phyloP scores from a whole-genome alignment of 2,113 vertebrate genomes.

The Edolisoma coerulescens region DNA sequence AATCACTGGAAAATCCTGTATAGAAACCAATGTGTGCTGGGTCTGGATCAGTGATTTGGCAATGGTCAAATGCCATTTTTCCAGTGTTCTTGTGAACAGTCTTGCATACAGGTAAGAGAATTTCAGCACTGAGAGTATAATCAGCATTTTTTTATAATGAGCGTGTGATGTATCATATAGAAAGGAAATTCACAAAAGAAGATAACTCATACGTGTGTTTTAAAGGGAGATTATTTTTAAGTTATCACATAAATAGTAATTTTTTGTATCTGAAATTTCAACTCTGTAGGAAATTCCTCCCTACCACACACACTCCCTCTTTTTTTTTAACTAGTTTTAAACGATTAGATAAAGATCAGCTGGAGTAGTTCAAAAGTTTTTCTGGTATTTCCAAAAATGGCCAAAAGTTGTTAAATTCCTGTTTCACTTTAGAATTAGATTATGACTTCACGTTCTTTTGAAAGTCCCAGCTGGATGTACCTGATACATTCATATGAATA shows the following conservation, averaged over 20 bases:
- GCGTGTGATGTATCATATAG: neutral
- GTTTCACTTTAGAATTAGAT: neutral
- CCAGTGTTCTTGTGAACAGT: neutral
- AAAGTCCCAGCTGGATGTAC: neutral
- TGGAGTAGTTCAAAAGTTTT: neutral
- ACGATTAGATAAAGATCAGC: neutral
- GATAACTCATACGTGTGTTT: neutral
- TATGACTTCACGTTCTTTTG: neutral
- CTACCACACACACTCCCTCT: fast-evolving
- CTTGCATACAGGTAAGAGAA: neutral
- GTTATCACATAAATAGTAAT: neutral
- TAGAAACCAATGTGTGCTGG: neutral
- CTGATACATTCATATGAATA: no score
- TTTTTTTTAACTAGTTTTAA: neutral
- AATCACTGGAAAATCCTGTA: neutral
- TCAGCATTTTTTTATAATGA: neutral
- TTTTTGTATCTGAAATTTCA: neutral
- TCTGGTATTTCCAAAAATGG: neutral
- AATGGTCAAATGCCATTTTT: neutral
- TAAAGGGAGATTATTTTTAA: neutral
- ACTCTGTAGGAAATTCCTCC: neutral
- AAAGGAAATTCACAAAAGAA: neutral
- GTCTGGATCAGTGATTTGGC: neutral
- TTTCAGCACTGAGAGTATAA: neutral
- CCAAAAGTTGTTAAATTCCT: neutral